phyloP scores from a whole-genome alignment of 2,113 vertebrate genomes.

The Tyto alba region DNA sequence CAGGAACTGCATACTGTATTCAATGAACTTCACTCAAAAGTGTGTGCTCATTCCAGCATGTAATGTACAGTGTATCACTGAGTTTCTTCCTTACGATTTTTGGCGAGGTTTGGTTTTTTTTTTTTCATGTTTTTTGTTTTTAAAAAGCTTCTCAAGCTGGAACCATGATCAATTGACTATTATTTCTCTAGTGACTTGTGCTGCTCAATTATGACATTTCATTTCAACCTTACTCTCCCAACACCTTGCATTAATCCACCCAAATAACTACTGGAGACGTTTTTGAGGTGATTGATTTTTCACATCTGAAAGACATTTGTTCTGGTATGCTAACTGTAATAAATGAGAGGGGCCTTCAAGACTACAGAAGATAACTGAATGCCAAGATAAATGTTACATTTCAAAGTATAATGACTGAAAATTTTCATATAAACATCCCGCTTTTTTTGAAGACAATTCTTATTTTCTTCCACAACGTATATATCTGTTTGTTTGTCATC shows the following conservation, averaged over 20 bases:
- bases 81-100: neutral
- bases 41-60: neutral
- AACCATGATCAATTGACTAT: conserved; percentile 27
- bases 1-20: neutral
- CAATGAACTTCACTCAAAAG: neutral
- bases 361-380: conserved; percentile 44
- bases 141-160: neutral
- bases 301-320: conserved; percentile 73
- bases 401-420: conserved; percentile 63
- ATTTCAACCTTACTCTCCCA: conserved; percentile 47
- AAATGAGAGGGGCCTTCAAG: conserved; percentile 44
- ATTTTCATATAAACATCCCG: conserved; percentile 27
- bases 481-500: neutral
- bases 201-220: conserved; percentile 59
- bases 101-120: neutral
- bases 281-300: conserved; percentile 71
- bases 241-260: conserved; percentile 70
- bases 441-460: neutral
- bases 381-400: conserved; percentile 70
- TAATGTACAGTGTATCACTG: neutral
- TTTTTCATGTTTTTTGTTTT: neutral
- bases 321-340: conserved; percentile 68
- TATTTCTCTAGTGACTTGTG: conserved; percentile 11
- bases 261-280: conserved; percentile 54
- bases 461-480: neutral